Percentiles rank a stretch among this genome's conserved stretches.
Conservation (phyloP, 2,888 invertebrate genomes). For the Cosmopolites sordidus region DNA sequence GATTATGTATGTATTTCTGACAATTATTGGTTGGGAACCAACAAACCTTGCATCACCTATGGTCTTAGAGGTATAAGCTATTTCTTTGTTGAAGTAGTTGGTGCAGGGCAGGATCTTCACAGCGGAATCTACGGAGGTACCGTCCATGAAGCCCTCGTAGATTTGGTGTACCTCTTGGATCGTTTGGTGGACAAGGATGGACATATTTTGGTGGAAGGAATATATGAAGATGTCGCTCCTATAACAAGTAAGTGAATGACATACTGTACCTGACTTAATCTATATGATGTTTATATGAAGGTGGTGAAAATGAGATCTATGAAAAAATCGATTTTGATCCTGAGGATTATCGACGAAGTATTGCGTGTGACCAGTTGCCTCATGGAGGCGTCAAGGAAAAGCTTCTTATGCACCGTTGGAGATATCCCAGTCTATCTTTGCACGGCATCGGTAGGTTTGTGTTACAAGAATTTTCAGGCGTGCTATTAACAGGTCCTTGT, state of each 20-base stretch:
- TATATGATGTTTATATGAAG: constrained; percentile 26
- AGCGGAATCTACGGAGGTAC: constrained; percentile 95
- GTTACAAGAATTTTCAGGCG: background rate
- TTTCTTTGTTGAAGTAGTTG: constrained; percentile 75
- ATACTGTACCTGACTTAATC: background rate
- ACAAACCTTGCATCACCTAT: constrained; percentile 94
- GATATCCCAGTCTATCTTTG: constrained; percentile 78
- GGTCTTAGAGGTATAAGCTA: constrained; percentile 92
- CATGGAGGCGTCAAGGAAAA: constrained; percentile 77
- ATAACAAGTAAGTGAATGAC: constrained; percentile 48
- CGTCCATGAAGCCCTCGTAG: constrained; percentile 88
- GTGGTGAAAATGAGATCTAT: constrained; percentile 70
- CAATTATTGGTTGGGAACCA: constrained; percentile 97
- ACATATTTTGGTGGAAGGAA: constrained; percentile 75
- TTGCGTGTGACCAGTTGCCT: constrained; percentile 65
- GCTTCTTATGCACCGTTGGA: constrained; percentile 72
- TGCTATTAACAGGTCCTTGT: background rate
- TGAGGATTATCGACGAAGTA: constrained; percentile 66
- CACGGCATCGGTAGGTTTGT: constrained; percentile 62
- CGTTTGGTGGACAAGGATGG: constrained; percentile 85
- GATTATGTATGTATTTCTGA: constrained; percentile 98
- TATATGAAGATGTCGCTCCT: constrained; percentile 77
- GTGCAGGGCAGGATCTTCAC: constrained; percentile 57
- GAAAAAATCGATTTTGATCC: constrained; percentile 83
- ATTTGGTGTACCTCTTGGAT: constrained; percentile 81